Percentiles rank a stretch among this genome's conserved stretches.
Conservation (phyloP, 2,888 invertebrate genomes). For the Lycaena phlaeas region DNA sequence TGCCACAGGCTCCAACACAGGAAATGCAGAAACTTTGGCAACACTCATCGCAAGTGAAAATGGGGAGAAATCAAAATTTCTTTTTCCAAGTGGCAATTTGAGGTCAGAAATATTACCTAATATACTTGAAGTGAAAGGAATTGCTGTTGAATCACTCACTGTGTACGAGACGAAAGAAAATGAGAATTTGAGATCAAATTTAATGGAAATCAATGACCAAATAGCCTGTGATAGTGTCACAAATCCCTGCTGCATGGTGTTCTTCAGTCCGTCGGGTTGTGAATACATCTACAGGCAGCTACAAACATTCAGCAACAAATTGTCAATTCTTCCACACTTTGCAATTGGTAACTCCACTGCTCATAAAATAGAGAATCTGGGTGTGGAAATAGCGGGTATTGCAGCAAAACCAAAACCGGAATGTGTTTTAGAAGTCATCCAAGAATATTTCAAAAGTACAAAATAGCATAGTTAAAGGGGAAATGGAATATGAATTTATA, state of each 20-base stretch:
- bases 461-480: conserved; percentile 22
- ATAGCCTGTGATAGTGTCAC: too few species aligned
- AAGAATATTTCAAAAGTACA: conserved; percentile 35
- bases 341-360: conserved; percentile 64
- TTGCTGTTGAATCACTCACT: conserved; percentile 40
- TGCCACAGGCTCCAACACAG: conserved; percentile 39
- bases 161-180: conserved; percentile 62
- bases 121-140: conserved; percentile 29
- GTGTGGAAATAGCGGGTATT: conserved; percentile 54
- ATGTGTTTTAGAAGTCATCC: conserved; percentile 37
- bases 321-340: conserved; percentile 48
- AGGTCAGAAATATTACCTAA: conserved; percentile 45
- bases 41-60: conserved; percentile 42
- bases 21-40: conserved; percentile 49
- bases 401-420: conserved; percentile 43
- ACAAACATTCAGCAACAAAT: conserved; percentile 48
- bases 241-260: conserved; percentile 46
- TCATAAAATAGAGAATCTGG: conserved; percentile 55
- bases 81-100: conserved; percentile 58
- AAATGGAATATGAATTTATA: too few species aligned
- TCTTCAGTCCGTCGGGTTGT: conserved; percentile 61
- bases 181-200: conserved; percentile 36
- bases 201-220: conserved; percentile 39
- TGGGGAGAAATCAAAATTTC: conserved; percentile 31
- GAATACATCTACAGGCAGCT: conserved; percentile 55